A percentile compares a stretch with the other conserved stretches of the same genome.
Evolutionary conservation across 1,140 invertebrate species (phyloP).

Genomic region (Drosophila trapezifrons): DNA sequence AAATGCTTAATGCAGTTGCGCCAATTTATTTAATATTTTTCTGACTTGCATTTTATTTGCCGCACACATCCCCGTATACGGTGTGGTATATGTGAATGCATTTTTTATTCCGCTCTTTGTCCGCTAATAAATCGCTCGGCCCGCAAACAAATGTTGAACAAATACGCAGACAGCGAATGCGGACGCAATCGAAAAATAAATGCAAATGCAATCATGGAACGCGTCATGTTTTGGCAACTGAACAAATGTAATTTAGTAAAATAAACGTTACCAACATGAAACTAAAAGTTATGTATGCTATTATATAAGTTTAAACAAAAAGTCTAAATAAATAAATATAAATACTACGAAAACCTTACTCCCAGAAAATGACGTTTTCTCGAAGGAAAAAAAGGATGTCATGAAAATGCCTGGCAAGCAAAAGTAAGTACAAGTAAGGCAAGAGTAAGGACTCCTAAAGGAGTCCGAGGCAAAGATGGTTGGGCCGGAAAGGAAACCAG

Average conservation of each 20-base stretch:
- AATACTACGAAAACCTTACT: conserved; percentile 13
- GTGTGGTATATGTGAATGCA: conserved; percentile 9
- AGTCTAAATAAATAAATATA: conserved; percentile 62
- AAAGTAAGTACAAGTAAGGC: not conserved
- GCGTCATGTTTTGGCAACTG: conserved; percentile 70
- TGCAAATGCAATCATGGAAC: conserved; percentile 63
- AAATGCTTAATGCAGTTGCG: conserved; percentile 48
- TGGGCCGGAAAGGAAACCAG: not conserved
- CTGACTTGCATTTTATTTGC: conserved; percentile 57
- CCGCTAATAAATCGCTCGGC: conserved; percentile 21
- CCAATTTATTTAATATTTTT: conserved; percentile 52
- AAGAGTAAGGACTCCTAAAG: not conserved
- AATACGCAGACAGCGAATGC: conserved; percentile 29
- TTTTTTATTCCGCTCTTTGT: conserved; percentile 25
- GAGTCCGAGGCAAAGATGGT: not conserved
- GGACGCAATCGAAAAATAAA: conserved; percentile 54
- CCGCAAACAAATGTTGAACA: conserved; percentile 41
- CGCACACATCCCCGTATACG: conserved; percentile 1
- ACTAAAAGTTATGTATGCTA: conserved; percentile 75
- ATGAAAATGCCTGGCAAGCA: not conserved
- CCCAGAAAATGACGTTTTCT: not conserved
- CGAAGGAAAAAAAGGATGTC: not conserved
- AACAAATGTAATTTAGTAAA: conserved; percentile 81
- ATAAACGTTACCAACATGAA: conserved; percentile 69
- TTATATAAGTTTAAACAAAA: conserved; percentile 69